Evolutionary conservation across 1,140 invertebrate genomes (phyloP), one percentile per base, ranked within the genome.

Genomic region (Helicoverpa armigera): DNA sequence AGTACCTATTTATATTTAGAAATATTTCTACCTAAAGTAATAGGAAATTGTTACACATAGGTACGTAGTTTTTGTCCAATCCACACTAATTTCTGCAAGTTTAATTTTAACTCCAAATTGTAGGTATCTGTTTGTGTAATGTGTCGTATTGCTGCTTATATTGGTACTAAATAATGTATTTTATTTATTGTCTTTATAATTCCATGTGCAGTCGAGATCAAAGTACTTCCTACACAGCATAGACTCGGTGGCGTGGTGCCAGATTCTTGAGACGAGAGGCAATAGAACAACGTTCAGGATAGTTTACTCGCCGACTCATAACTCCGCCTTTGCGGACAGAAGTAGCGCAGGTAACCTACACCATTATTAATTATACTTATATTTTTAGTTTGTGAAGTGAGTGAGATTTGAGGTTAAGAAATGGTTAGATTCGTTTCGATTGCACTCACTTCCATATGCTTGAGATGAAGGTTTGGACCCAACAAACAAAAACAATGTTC

Each of bases 171-270:
- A 23, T 23, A 23, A 23, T 23, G 23, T 1, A 23, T 23, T 23
- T 23, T 23, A 23, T 23, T 23, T 23, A 23, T 23, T 23, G 23
- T 2, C 23, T 79, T 58, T 83, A 92, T 92, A 14, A 51, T 50
- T 75, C 54, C 56, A 31, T 75, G 35, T 75, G 14, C 89, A 95
- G 94, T 87, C 94, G 12, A 87, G 91, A 74, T 91, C 93, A 79
- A 96, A 96, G 86, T 96, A 98, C 51, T 96, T 97, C 54, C 96
- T 97, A 81, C 97, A 98, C 93, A 97, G 97, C 84, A 98, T 98
- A 87, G 98, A 99, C 85, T 96, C 96, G 58, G 96, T 99, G 81
- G 98, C 98, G 0, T 97, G 97, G 94, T 99, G 98, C 94, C 97
- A 98, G 92, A 95, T 98, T 69, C 95, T 96, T 7, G 97, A 98